Evolutionary conservation across 2,113 vertebrate genomes (phyloP).

Genomic region (Dolichotis patagonum): DNA sequence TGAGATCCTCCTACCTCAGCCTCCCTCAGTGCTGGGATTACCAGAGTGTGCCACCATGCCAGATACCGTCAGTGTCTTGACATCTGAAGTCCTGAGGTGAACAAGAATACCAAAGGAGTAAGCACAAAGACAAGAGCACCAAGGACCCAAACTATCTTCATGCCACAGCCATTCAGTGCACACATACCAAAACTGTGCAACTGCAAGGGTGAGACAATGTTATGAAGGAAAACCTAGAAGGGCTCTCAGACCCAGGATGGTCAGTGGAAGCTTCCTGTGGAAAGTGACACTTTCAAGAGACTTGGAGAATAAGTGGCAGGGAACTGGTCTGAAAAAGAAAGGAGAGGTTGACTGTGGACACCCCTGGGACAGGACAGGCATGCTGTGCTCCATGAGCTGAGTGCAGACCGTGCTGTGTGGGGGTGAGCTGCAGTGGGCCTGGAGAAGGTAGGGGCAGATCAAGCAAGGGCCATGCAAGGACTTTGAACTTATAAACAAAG

Average conservation of each 20-base stretch:
- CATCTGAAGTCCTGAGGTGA: not conserved
- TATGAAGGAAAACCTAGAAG: not conserved
- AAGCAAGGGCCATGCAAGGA: not conserved
- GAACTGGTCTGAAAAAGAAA: not conserved
- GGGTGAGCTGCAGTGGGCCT: not conserved
- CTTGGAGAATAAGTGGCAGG: not conserved
- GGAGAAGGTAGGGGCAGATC: not conserved
- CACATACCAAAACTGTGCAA: not conserved
- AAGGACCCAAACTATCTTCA: not conserved
- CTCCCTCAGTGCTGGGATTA: not conserved
- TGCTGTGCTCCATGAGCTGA: not conserved
- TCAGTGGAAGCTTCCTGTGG: not conserved
- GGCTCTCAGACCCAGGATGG: not conserved
- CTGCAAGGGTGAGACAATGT: not conserved
- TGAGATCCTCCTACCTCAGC: not conserved
- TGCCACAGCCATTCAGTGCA: not conserved
- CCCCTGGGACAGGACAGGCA: not conserved
- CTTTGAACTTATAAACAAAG: not conserved
- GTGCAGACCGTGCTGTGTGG: accelerated
- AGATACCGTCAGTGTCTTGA: not conserved
- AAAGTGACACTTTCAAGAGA: not conserved
- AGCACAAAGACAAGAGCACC: not conserved
- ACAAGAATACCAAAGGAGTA: not conserved
- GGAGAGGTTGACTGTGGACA: not conserved
- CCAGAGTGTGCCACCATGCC: not conserved